phyloP scores from a whole-genome alignment of 2,113 vertebrate genomes.

The Promerops cafer region DNA sequence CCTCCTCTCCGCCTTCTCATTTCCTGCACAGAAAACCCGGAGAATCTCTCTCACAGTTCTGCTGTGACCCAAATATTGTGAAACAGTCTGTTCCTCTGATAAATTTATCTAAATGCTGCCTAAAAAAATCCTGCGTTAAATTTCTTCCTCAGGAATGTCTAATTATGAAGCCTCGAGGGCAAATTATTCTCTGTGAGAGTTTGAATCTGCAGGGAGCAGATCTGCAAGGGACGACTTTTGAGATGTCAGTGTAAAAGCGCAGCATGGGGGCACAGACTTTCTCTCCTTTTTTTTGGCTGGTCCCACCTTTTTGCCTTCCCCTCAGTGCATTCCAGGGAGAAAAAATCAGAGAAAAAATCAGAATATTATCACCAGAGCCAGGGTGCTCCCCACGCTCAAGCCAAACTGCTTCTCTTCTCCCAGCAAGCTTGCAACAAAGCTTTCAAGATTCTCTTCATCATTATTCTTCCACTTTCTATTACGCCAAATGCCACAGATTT shows the following conservation, averaged over 20 bases:
- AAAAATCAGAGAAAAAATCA: neutral
- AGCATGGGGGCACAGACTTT: neutral
- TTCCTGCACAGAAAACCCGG: slow-evolving; percentile 27
- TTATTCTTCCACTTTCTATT: neutral
- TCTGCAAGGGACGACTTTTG: neutral
- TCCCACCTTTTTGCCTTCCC: neutral
- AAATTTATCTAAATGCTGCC: neutral
- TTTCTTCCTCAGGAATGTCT: neutral
- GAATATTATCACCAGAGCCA: too few relatives aligned
- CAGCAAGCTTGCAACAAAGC: neutral
- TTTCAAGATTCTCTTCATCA: neutral
- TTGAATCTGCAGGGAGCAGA: neutral
- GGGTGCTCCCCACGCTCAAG: neutral
- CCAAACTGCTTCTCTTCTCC: neutral
- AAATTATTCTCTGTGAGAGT: neutral
- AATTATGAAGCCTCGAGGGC: neutral
- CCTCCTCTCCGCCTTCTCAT: slow-evolving; percentile 27
- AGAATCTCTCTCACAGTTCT: slow-evolving; percentile 34
- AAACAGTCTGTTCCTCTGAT: slow-evolving; percentile 39
- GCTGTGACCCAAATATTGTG: slow-evolving; percentile 38
- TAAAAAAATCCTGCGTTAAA: neutral
- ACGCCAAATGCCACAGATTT: neutral
- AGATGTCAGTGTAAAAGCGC: neutral
- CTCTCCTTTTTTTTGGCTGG: neutral
- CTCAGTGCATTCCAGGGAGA: neutral